Percentiles rank a stretch among this genome's conserved stretches.
These are phyloP conservation scores for Heptranchias perlo DNA, from an alignment of 2,113 vertebrate species.

Conservation along the genomic window DNA sequence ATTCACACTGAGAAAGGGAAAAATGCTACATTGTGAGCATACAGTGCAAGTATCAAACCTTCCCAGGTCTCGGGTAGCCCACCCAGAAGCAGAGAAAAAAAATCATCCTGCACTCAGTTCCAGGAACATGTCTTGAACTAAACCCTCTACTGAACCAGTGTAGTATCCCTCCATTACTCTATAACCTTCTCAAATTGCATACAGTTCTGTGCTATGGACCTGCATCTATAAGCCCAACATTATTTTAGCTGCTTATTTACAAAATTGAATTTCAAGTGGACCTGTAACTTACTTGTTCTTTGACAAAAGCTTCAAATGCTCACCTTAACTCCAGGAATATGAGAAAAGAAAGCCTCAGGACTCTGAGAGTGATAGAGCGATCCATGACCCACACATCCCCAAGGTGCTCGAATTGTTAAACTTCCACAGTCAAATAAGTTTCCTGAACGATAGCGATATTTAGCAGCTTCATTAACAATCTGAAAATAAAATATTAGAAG, in stretches of 20 bases:
- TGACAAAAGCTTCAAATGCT: neutral
- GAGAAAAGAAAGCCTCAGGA: constrained; percentile 94
- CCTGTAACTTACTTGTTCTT: neutral
- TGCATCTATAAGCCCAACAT: neutral
- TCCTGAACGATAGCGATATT: constrained; percentile 92
- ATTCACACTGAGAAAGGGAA: no score
- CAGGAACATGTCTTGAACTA: neutral
- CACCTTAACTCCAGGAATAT: constrained; percentile 93
- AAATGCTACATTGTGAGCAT: neutral
- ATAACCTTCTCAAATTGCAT: neutral
- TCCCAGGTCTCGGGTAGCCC: neutral
- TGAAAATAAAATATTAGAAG: constrained; percentile 47
- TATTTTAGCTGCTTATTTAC: neutral
- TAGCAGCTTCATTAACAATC: constrained; percentile 98
- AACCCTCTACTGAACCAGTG: neutral
- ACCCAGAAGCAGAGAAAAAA: neutral
- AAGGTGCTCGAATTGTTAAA: constrained; percentile 89
- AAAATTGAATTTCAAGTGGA: neutral
- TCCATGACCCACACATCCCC: constrained; percentile 95
- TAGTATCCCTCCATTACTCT: neutral
- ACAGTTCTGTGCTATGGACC: neutral
- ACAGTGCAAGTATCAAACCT: neutral
- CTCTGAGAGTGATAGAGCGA: constrained; percentile 94
- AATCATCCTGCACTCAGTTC: neutral
- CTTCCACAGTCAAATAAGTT: constrained; percentile 88